A percentile compares a stretch with the other conserved stretches of the same genome.
Evolutionary conservation across 2,113 vertebrate species (phyloP).

Genomic region (Henicopernis longicauda): DNA sequence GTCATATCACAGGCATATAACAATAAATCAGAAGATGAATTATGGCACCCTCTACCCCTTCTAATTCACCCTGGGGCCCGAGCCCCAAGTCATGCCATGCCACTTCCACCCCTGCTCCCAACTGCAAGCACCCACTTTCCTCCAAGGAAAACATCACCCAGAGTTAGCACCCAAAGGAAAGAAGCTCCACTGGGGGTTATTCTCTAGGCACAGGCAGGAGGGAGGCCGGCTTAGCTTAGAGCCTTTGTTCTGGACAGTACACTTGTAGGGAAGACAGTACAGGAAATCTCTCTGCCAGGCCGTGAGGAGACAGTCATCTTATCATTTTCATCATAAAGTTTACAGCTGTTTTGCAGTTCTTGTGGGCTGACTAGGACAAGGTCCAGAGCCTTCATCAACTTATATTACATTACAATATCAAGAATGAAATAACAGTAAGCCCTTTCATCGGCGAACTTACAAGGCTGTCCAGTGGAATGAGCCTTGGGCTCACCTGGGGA

Average conservation of each 20-base stretch:
- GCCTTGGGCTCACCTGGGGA: not conserved
- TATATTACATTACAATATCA: not conserved
- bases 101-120: not conserved
- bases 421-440: not conserved
- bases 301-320: not conserved
- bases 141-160: not conserved
- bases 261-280: not conserved
- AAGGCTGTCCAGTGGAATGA: not conserved
- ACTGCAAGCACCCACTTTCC: not conserved
- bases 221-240: not conserved
- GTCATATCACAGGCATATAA: not conserved
- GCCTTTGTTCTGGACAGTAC: not conserved
- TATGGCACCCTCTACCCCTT: not conserved
- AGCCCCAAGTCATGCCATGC: not conserved
- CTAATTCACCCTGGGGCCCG: rapidly evolving
- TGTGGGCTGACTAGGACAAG: not conserved
- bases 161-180: not conserved
- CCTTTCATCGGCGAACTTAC: not conserved
- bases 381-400: not conserved
- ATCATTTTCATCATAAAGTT: not conserved
- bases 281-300: not conserved
- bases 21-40: not conserved
- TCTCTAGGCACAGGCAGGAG: not conserved
- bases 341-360: not conserved
- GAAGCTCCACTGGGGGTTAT: not conserved